A percentile compares a stretch with the other conserved stretches of the same genome.
Evolutionary conservation across 1,140 invertebrate species (phyloP).

Genomic region (Drosophila azteca): DNA sequence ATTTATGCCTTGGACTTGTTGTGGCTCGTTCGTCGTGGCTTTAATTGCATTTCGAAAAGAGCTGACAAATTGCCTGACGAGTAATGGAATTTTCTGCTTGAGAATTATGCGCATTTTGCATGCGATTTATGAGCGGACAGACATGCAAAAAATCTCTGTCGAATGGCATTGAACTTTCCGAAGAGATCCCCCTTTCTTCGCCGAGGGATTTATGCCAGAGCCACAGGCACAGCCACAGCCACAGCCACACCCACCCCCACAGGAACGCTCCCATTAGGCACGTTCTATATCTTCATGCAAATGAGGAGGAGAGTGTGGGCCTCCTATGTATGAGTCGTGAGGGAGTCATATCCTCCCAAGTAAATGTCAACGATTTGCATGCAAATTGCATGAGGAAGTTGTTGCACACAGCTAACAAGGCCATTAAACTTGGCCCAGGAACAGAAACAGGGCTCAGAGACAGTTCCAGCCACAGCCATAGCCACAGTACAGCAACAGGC

Average conservation of each 20-base stretch:
- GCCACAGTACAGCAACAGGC: background rate
- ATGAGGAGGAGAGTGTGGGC: slow-evolving; percentile 54
- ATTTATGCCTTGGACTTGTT: slow-evolving; percentile 49
- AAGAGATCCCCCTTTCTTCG: slow-evolving; percentile 5
- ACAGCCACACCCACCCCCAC: slow-evolving; percentile 21
- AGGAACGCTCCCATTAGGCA: slow-evolving; percentile 10
- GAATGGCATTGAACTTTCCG: slow-evolving; percentile 60
- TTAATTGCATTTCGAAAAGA: slow-evolving; percentile 63
- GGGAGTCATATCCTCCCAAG: slow-evolving; percentile 58
- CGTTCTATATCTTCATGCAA: slow-evolving; percentile 40
- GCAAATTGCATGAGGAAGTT: slow-evolving; percentile 73
- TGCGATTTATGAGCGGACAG: slow-evolving; percentile 58
- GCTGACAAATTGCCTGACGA: slow-evolving; percentile 44
- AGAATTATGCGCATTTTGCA: slow-evolving; percentile 68
- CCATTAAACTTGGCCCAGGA: slow-evolving; percentile 52
- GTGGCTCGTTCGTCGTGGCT: slow-evolving; percentile 4
- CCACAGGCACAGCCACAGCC: no score
- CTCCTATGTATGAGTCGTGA: slow-evolving; percentile 56
- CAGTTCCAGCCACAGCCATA: background rate
- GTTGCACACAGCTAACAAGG: slow-evolving; percentile 59
- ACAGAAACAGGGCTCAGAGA: background rate
- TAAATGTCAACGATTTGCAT: slow-evolving; percentile 72
- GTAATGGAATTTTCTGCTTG: slow-evolving; percentile 32
- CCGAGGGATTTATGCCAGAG: slow-evolving; percentile 20
- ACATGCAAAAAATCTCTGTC: slow-evolving; percentile 9